These are phyloP conservation scores for Nothocercus nigrocapillus DNA, from an alignment of 2,113 vertebrate species.

Conservation along the genomic window DNA sequence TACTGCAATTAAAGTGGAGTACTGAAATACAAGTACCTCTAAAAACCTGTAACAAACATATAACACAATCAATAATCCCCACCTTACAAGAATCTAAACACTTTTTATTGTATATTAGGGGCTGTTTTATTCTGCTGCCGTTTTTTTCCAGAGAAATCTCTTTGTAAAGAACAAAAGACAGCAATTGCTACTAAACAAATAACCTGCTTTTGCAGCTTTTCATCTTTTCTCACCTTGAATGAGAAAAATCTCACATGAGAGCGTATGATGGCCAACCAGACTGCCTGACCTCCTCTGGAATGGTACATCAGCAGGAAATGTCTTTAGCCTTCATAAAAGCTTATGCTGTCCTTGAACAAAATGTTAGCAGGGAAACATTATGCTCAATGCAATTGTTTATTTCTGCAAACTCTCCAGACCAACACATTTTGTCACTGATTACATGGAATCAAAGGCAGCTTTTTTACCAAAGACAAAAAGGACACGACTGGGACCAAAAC, in stretches of 20 bases:
- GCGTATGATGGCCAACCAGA: not conserved
- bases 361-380: not conserved
- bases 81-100: constrained; percentile 16
- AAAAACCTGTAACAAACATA: constrained; percentile 1
- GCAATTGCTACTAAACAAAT: not conserved
- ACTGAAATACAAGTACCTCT: constrained; percentile 35
- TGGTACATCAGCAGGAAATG: not conserved
- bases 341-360: constrained; percentile 25
- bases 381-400: not conserved
- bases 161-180: not conserved
- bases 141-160: not conserved
- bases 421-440: not conserved
- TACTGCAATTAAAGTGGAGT: not conserved
- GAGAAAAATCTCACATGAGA: constrained; percentile 34
- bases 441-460: not conserved
- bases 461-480: not conserved
- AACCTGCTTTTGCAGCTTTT: not conserved
- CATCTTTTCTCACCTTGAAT: constrained; percentile 21
- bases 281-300: constrained; percentile 11
- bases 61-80: constrained; percentile 13
- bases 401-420: constrained; percentile 3
- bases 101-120: constrained; percentile 24
- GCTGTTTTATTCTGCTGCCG: not conserved
- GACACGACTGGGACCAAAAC: not conserved
- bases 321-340: constrained; percentile 28